phyloP scores from a whole-genome alignment of 2,888 invertebrate species.

The Drosophila prolongata region DNA sequence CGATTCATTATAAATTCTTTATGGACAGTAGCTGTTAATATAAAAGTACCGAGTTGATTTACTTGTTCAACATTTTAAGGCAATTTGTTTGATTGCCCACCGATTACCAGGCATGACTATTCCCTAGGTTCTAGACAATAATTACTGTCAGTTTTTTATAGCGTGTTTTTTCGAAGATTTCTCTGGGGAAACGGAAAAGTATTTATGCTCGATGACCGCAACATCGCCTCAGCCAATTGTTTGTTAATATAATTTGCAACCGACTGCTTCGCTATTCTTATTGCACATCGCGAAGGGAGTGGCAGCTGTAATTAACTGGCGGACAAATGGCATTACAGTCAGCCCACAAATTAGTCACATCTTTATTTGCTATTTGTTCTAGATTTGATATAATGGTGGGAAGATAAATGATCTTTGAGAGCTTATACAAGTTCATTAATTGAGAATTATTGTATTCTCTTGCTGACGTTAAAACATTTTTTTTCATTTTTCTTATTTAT shows the following conservation, averaged over 20 bases:
- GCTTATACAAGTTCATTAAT: too few relatives aligned
- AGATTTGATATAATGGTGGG: too few relatives aligned
- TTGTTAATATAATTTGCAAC: slow-evolving; percentile 34
- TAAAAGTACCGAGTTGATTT: slow-evolving; percentile 6
- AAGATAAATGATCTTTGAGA: too few relatives aligned
- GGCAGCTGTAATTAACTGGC: slow-evolving; percentile 42
- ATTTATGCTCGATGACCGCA: slow-evolving; percentile 37
- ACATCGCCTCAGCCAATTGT: slow-evolving; percentile 14
- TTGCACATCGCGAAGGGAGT: slow-evolving; percentile 4
- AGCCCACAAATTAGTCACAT: slow-evolving; percentile 46
- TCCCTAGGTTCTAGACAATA: slow-evolving; percentile 13
- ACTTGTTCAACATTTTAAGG: slow-evolving; percentile 38
- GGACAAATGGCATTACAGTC: slow-evolving; percentile 18
- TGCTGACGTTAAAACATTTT: too few relatives aligned
- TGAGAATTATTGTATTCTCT: too few relatives aligned
- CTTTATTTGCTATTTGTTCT: not conserved
- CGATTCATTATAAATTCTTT: slow-evolving; percentile 20
- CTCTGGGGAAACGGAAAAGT: slow-evolving; percentile 15
- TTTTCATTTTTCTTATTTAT: too few relatives aligned
- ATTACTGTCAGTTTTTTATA: slow-evolving; percentile 5
- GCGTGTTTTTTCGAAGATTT: slow-evolving; percentile 9
- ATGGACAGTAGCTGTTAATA: slow-evolving; percentile 1
- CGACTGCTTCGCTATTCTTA: slow-evolving; percentile 4
- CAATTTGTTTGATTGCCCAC: slow-evolving; percentile 47
- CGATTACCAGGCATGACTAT: slow-evolving; percentile 5